Evolutionary conservation across 2,888 invertebrate genomes (phyloP).

Genomic region (Zootermopsis nevadensis): DNA sequence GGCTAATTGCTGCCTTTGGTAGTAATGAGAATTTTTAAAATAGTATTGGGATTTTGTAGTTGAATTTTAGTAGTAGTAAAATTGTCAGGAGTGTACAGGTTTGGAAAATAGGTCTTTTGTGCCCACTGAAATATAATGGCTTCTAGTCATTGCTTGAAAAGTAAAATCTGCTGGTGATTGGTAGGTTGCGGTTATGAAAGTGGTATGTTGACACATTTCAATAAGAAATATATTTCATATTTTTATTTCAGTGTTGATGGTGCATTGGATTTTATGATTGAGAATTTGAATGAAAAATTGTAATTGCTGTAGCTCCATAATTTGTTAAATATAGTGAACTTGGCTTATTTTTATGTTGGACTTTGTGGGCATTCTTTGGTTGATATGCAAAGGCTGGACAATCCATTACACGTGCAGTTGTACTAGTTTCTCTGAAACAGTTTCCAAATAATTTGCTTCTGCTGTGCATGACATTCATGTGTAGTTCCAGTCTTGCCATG

Average conservation of each 20-base stretch:
- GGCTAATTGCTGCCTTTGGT: not conserved
- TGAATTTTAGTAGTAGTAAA: not conserved
- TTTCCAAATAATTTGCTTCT: too few species aligned
- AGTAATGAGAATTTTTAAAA: not conserved
- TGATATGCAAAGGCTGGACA: too few species aligned
- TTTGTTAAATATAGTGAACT: conserved; percentile 29
- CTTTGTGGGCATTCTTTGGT: too few species aligned
- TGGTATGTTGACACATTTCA: not conserved
- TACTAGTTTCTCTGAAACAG: too few species aligned
- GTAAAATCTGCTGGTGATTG: not conserved
- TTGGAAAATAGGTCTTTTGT: conserved; percentile 10
- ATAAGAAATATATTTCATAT: not conserved
- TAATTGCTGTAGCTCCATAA: conserved; percentile 21
- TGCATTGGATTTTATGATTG: conserved; percentile 15
- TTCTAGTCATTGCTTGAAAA: conserved; percentile 25
- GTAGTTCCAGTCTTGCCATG: too few species aligned
- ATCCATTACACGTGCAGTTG: too few species aligned
- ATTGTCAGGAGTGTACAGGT: not conserved
- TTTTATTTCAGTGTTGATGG: not conserved
- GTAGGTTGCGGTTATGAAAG: not conserved
- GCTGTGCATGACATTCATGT: too few species aligned
- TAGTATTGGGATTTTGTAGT: conserved; percentile 1
- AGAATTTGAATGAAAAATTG: conserved; percentile 28
- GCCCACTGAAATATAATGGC: not conserved
- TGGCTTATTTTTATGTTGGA: conserved; percentile 7